Evolutionary conservation across 2,888 invertebrate genomes (phyloP).

Genomic region (Synanthedon myopaeformis): DNA sequence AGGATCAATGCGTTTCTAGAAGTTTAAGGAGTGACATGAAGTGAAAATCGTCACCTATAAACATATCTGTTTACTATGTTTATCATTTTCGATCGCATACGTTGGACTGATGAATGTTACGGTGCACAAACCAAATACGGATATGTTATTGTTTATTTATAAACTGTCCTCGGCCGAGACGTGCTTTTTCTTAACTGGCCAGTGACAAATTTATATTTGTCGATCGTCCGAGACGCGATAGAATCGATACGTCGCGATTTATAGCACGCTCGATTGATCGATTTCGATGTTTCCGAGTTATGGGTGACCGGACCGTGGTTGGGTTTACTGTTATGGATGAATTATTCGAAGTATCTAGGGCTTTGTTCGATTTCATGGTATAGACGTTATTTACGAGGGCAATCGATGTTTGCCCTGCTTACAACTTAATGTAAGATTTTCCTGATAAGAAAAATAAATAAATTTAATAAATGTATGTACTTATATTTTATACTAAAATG

Average conservation of each 20-base stretch:
- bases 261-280: slow-evolving; percentile 56
- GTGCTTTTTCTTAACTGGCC: slow-evolving; percentile 49
- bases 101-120: slow-evolving; percentile 50
- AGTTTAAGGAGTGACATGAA: too few relatives aligned
- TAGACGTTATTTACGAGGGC: not conserved
- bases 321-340: slow-evolving; percentile 29
- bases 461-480: too few relatives aligned
- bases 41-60: slow-evolving; percentile 23
- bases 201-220: slow-evolving; percentile 68
- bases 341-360: slow-evolving; percentile 20
- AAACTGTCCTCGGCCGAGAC: slow-evolving; percentile 38
- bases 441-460: too few relatives aligned
- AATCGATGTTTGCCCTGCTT: not conserved
- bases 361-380: not conserved
- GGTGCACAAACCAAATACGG: slow-evolving; percentile 47
- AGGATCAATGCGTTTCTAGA: too few relatives aligned
- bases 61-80: slow-evolving; percentile 23
- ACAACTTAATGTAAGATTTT: too few relatives aligned
- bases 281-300: slow-evolving; percentile 56
- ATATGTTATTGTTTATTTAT: slow-evolving; percentile 65
- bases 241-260: slow-evolving; percentile 61
- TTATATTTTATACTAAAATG: too few relatives aligned
- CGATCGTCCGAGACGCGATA: slow-evolving; percentile 56
- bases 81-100: slow-evolving; percentile 44
- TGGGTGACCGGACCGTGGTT: slow-evolving; percentile 28